These are phyloP conservation scores for Drosophila koepferae DNA, from an alignment of 2,888 invertebrate species.

Conservation along the genomic window DNA sequence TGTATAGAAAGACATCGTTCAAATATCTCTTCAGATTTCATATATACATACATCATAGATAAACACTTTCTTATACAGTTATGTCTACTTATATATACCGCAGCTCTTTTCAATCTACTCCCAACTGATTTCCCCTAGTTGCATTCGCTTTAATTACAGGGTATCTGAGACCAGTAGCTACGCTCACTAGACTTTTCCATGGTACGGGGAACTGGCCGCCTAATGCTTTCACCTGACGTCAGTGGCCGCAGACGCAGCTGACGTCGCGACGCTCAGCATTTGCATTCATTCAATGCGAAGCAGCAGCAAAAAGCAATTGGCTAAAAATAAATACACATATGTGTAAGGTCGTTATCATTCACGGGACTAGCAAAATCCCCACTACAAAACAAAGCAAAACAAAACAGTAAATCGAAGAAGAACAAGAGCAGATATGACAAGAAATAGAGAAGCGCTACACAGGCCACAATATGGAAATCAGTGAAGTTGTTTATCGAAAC, in stretches of 20 bases:
- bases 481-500: constrained; percentile 49
- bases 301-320: constrained; percentile 42
- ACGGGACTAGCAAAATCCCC: constrained; percentile 10
- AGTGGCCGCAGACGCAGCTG: constrained; percentile 7
- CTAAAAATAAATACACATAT: constrained; percentile 54
- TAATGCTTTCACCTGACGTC: constrained; percentile 53
- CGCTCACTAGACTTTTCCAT: neutral
- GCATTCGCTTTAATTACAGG: constrained; percentile 4
- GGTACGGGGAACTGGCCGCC: constrained; percentile 5
- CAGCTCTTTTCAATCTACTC: neutral
- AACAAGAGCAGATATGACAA: constrained; percentile 11
- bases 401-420: constrained; percentile 4
- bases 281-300: constrained; percentile 48
- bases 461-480: constrained; percentile 58
- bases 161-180: constrained; percentile 5
- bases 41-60: neutral
- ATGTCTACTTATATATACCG: neutral
- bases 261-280: constrained; percentile 28
- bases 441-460: constrained; percentile 9
- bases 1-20: neutral
- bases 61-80: too few relatives aligned
- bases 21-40: neutral
- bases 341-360: constrained; percentile 39
- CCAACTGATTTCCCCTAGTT: too few relatives aligned
- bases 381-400: neutral